Evolutionary conservation across 2,113 vertebrate species (phyloP), one percentile per base, ranked within the genome.

Genomic region (Eudorcas thomsonii): DNA sequence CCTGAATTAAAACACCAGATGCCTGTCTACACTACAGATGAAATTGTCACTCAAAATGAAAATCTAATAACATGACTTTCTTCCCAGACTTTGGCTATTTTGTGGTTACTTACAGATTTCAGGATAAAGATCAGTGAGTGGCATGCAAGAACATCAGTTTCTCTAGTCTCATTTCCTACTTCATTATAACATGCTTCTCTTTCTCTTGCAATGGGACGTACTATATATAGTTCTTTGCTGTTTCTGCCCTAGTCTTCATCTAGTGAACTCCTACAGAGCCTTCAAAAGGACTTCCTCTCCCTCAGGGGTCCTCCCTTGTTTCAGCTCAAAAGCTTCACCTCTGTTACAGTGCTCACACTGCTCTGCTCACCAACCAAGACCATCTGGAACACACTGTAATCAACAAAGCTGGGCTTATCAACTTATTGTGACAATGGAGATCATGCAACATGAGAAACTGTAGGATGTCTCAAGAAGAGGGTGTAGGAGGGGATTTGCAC

Each of bases 131-230:
- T 39, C 19, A 64, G 2, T 23, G 6, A 36, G 62, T 57, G 16
- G 26, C 16, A 30, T 30, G 62, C 6, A 28, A 54, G 12, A 52
- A 6, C 13, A 33, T 10, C 1, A 0, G 0, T 43, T 93, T 60
- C 39, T 81, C 36, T 39, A 64, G 19, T 28, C 17, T 62, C 4
- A 88, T 80, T 55, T 50, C 12, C 33, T 64, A 5, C 60, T 11
- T 90, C 4, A 74, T 7, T 15, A 6, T 33, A 50, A 36, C 1
- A 13, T 16, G 12, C 9, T 48, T 84, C 10, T 19, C 19, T 54
- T 14, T 55, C 30, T 50, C 7, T 2, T 21, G 6, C 2, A 57
- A n/a, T 19, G 6, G 25, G 5, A 39, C 3, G 1, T 62, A 14
- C 7, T 15, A 7, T 12, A 55, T n/a, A n/a, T 12, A 55, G 21